Evolutionary conservation across 2,797 vertebrate species (phyloP).

Genomic region (Fistularia tabacaria): DNA sequence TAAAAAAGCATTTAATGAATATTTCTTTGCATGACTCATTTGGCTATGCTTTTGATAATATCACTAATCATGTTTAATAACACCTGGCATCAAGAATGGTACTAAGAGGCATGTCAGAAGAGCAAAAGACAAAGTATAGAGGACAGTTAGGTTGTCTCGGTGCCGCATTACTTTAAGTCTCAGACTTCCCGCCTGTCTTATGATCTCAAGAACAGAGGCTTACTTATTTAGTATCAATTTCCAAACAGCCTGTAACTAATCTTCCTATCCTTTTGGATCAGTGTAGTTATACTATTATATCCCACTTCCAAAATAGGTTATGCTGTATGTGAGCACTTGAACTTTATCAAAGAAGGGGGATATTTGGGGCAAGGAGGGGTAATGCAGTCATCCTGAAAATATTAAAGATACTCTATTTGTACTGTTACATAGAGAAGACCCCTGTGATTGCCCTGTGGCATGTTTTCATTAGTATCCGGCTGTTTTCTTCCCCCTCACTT

Average conservation of each 20-base stretch:
- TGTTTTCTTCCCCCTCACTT: slow-evolving; percentile 8
- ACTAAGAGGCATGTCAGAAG: not conserved
- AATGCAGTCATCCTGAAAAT: too few relatives aligned
- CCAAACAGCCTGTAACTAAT: slow-evolving; percentile 27
- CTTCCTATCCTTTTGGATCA: slow-evolving; percentile 41
- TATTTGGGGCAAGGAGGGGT: too few relatives aligned
- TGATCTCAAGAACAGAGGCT: slow-evolving; percentile 55
- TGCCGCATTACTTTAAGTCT: slow-evolving; percentile 21
- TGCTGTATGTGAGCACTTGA: not conserved
- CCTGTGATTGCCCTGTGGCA: not conserved
- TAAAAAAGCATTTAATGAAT: slow-evolving; percentile 9
- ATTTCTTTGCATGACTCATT: slow-evolving; percentile 6
- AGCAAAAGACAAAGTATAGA: slow-evolving; percentile 22
- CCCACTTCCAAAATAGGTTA: slow-evolving; percentile 5
- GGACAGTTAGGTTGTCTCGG: slow-evolving; percentile 26
- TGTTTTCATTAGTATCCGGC: slow-evolving; percentile 10
- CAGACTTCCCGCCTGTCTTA: slow-evolving; percentile 42
- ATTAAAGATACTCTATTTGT: too few relatives aligned
- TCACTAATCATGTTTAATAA: slow-evolving; percentile 17
- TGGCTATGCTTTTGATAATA: slow-evolving; percentile 11
- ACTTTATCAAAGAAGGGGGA: too few relatives aligned
- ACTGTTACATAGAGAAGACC: not conserved
- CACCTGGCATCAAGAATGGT: slow-evolving; percentile 21
- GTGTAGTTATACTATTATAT: slow-evolving; percentile 11
- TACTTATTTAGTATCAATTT: slow-evolving; percentile 51